phyloP scores from a whole-genome alignment of 2,888 invertebrate species.

The Lasioglossum zephyrum region DNA sequence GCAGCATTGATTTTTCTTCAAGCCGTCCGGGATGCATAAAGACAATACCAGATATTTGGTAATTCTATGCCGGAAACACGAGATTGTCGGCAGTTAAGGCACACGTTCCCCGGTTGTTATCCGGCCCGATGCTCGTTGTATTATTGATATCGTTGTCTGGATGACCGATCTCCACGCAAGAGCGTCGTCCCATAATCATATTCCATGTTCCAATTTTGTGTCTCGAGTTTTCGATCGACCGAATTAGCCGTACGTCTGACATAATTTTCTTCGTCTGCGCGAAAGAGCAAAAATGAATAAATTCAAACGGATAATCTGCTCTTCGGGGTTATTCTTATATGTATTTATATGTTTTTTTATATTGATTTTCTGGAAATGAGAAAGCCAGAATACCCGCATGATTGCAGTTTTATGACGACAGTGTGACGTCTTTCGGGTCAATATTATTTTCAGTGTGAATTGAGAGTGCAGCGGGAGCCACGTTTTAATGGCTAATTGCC shows the following conservation, averaged over 20 bases:
- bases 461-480: neutral
- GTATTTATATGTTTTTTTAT: too few relatives aligned
- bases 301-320: neutral
- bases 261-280: neutral
- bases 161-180: conserved; percentile 14
- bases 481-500: conserved; percentile 6
- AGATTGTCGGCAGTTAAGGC: conserved; percentile 40
- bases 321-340: neutral
- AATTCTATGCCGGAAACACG: conserved; percentile 56
- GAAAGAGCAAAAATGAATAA: neutral
- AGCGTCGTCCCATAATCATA: conserved; percentile 41
- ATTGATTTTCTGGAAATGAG: neutral
- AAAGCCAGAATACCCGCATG: neutral
- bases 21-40: conserved; percentile 11
- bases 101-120: conserved; percentile 7
- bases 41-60: conserved; percentile 54
- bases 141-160: conserved; percentile 51
- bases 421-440: neutral
- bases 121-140: conserved; percentile 29
- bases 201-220: conserved; percentile 4
- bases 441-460: neutral
- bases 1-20: conserved; percentile 57
- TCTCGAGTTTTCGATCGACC: neutral
- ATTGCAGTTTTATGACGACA: neutral
- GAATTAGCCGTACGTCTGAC: neutral